These are phyloP conservation scores for Metallyticus violacea DNA, from an alignment of 2,888 invertebrate species.

Conservation along the genomic window DNA sequence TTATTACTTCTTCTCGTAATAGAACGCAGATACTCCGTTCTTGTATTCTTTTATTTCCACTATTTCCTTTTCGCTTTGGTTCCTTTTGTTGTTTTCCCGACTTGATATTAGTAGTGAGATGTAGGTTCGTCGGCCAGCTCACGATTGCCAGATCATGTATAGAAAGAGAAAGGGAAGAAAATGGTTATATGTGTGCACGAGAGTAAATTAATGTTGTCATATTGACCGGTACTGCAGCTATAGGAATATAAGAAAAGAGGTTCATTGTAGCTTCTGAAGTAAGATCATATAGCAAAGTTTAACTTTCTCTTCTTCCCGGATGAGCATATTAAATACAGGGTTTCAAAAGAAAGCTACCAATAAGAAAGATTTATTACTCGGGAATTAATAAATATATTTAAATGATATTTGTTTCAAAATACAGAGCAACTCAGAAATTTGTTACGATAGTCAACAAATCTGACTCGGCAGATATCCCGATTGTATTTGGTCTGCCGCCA, in stretches of 20 bases:
- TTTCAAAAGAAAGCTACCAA: too few relatives aligned
- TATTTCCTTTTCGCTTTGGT: background rate
- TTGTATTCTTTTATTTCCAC: constrained; percentile 3
- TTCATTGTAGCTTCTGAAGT: background rate
- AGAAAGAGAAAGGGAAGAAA: background rate
- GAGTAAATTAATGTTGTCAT: background rate
- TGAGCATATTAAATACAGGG: too few relatives aligned
- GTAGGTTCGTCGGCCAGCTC: background rate
- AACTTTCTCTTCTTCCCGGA: too few relatives aligned
- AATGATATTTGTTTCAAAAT: too few relatives aligned
- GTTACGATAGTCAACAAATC: too few relatives aligned
- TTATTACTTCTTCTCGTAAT: constrained; percentile 7
- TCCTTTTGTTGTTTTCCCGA: background rate
- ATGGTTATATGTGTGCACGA: background rate
- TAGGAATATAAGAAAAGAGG: background rate
- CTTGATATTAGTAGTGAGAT: background rate
- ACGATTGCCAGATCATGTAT: background rate
- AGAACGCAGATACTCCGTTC: background rate
- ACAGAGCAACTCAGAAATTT: too few relatives aligned
- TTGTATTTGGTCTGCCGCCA: too few relatives aligned
- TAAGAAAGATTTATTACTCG: too few relatives aligned
- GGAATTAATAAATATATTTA: too few relatives aligned
- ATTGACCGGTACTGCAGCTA: background rate
- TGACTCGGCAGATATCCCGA: too few relatives aligned
- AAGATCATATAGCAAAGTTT: too few relatives aligned